A percentile compares a stretch with the other conserved stretches of the same genome.
Conservation (phyloP, 2,888 invertebrate species). For the Tetramorium bicarinatum region DNA sequence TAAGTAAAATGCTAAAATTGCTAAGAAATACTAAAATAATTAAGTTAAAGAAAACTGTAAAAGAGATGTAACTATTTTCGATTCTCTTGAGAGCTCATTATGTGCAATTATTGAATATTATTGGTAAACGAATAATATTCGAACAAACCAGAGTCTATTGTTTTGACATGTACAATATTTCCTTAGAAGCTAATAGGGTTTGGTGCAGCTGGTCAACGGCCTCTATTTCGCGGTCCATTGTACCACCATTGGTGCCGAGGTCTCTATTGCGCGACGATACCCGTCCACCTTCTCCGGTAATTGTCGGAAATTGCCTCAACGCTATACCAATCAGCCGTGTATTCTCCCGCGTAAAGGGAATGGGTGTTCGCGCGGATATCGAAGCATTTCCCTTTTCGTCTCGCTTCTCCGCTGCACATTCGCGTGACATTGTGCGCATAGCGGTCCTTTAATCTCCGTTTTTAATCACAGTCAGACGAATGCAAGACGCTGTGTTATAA, state of each 20-base stretch:
- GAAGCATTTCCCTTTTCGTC: constrained; percentile 52
- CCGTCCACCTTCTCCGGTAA: constrained; percentile 79
- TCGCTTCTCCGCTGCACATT: neutral
- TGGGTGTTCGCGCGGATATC: constrained; percentile 35
- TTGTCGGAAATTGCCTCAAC: constrained; percentile 83
- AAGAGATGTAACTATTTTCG: neutral
- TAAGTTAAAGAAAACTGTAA: neutral
- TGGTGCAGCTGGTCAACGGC: constrained; percentile 50
- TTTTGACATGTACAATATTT: constrained; percentile 51
- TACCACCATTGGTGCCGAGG: constrained; percentile 62
- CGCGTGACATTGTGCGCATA: neutral
- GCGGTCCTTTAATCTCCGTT: constrained; percentile 61
- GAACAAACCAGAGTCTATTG: constrained; percentile 46
- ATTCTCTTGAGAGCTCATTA: neutral
- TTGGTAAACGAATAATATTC: constrained; percentile 37
- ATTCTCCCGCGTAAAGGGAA: constrained; percentile 71
- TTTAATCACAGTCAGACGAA: constrained; percentile 52
- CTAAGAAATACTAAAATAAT: neutral
- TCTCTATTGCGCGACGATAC: constrained; percentile 65
- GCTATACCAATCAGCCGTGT: constrained; percentile 80
- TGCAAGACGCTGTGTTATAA: constrained; percentile 28
- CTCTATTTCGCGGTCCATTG: constrained; percentile 78
- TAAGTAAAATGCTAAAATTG: neutral
- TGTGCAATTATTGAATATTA: neutral
- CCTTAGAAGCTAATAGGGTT: constrained; percentile 33